Evolutionary conservation across 2,797 vertebrate species (phyloP).

Genomic region (Artibeus jamaicensis): DNA sequence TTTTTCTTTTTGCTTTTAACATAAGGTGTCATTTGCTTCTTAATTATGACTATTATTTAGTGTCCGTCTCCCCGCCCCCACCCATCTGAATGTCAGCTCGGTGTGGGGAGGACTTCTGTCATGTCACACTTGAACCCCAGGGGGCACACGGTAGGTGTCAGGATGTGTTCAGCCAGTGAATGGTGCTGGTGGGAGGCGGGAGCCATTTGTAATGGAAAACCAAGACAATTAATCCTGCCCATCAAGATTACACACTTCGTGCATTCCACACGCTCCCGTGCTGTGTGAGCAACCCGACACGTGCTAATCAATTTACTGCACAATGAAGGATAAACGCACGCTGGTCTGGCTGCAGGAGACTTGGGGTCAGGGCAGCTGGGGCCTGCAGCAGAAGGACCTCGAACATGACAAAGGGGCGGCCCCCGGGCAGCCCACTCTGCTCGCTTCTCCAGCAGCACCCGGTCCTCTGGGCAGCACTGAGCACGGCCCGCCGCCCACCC

Average conservation of each 20-base stretch:
- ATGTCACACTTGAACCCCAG: not conserved
- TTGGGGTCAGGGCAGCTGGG: not conserved
- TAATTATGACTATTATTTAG: not conserved
- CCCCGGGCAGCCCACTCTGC: too few relatives aligned
- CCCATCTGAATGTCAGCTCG: not conserved
- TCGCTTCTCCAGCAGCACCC: not conserved
- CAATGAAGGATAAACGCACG: not conserved
- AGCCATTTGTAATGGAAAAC: accelerated
- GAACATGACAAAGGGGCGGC: too few relatives aligned
- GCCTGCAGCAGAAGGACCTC: too few relatives aligned
- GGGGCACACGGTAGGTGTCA: not conserved
- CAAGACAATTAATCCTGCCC: not conserved
- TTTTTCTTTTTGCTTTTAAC: not conserved
- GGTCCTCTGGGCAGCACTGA: not conserved
- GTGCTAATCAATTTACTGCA: not conserved
- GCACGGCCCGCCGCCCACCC: not conserved
- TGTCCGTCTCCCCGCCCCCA: not conserved
- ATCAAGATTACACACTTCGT: not conserved
- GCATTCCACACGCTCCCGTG: accelerated
- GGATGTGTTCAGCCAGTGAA: not conserved
- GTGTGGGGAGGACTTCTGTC: too few relatives aligned
- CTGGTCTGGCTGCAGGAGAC: not conserved
- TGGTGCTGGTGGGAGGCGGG: not conserved
- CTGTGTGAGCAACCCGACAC: not conserved
- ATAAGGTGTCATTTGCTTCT: not conserved